A percentile compares a stretch with the other conserved stretches of the same genome.
phyloP scores from a whole-genome alignment of 2,113 vertebrate genomes.

The Macrotis lagotis region DNA sequence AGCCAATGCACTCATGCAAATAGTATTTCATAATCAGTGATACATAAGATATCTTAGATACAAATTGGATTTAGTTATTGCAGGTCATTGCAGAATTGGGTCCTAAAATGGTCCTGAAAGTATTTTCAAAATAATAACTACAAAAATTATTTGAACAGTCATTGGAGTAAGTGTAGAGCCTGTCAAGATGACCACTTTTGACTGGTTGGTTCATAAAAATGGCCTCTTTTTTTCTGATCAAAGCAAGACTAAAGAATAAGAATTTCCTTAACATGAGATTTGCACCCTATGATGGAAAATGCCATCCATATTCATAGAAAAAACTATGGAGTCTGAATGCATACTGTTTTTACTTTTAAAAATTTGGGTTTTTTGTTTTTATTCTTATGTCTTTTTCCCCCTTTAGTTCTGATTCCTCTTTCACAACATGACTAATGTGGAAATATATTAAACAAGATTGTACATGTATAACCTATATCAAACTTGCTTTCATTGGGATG shows the following conservation, averaged over 20 bases:
- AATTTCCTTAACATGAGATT: not conserved
- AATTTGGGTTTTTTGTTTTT: no score
- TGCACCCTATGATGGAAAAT: not conserved
- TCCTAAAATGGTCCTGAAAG: not conserved
- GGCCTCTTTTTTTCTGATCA: not conserved
- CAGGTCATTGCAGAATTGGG: not conserved
- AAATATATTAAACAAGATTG: no score
- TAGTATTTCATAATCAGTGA: not conserved
- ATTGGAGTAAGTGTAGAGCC: not conserved
- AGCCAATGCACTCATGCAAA: not conserved
- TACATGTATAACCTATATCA: no score
- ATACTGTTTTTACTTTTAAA: no score
- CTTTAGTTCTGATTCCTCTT: no score
- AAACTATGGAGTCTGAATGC: no score
- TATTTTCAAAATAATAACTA: not conserved
- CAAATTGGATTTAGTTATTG: not conserved
- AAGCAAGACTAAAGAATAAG: not conserved
- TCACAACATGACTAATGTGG: no score
- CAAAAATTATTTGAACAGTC: not conserved
- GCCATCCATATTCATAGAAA: no score
- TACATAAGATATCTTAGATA: not conserved
- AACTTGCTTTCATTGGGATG: no score
- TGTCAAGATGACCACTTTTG: not conserved
- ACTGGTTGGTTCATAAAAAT: not conserved
- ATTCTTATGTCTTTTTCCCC: no score